Base-by-base conservation (phyloP, 2,113 vertebrate species). In the Gadus macrocephalus region DNA sequence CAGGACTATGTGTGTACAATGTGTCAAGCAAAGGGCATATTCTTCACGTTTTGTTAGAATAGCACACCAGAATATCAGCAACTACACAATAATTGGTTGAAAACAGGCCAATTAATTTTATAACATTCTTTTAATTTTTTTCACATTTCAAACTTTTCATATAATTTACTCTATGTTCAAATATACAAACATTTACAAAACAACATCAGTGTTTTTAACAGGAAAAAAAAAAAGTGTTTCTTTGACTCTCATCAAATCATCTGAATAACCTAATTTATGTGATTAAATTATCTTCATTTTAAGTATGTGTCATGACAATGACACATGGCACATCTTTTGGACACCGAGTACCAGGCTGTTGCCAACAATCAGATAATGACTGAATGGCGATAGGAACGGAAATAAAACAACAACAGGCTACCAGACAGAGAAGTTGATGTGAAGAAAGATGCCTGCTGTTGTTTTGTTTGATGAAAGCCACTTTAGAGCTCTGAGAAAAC, bases 111-210 rank as follows among this genome's bases (percentile, higher is more conserved):
- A 76, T 64, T 68, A 25, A 64, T 70, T 87, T 88, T 80, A 85
- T 88, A 88, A 83, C 75, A 86, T 75, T 25, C 63, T 74, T 61
- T 65, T 83, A 72, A 68, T 66, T 75, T 69, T 67, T 83, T 87
- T 88, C 83, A 91, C 76, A 87, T 89, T 81, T 86, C 87, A 78
- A 89, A 89, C 87, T 86, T 76, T 72, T 81, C 61, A 86, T 85
- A 90, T 79, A 91, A 53, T 73, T 84, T 88, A 89, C 61, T 86
- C 58, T 91, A 89, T 92, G 55, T 89, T 91, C 89, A 93, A 58
- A 89, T 91, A 92, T 62, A 84, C 79, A 77, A 75, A 81, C 79
- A 89, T 83, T 74, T 87, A 89, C 73, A 90, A 79, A 83, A 84
- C 68, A 62, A 85, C 55, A 77, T 56, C 79, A 69, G 28, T 55